Evolutionary conservation across 2,113 vertebrate genomes (phyloP).

Genomic region (Pterocles gutturalis): DNA sequence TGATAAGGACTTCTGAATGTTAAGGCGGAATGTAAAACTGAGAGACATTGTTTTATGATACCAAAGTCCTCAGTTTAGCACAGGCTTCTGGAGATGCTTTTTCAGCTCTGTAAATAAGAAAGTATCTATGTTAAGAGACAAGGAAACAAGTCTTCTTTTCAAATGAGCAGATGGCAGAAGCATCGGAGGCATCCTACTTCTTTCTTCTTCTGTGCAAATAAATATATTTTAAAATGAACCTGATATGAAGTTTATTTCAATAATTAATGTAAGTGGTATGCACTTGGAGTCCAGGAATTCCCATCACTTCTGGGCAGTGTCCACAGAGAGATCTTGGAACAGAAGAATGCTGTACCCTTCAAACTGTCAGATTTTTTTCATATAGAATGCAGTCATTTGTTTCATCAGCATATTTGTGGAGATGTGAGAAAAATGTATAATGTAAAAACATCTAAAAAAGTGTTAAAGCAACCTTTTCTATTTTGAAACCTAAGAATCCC

Average conservation of each 20-base stretch:
- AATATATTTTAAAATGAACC: constrained; percentile 67
- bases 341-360: constrained; percentile 39
- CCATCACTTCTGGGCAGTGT: constrained; percentile 61
- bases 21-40: not conserved
- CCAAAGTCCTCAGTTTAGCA: not conserved
- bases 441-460: not conserved
- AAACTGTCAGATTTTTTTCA: constrained; percentile 7
- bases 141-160: not conserved
- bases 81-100: not conserved
- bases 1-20: not conserved
- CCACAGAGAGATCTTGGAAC: constrained; percentile 51
- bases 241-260: constrained; percentile 67
- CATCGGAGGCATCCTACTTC: not conserved
- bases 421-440: constrained; percentile 5
- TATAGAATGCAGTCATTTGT: constrained; percentile 27
- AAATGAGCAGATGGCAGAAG: constrained; percentile 61
- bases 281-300: constrained; percentile 56
- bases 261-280: constrained; percentile 64
- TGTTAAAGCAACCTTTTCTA: constrained; percentile 4
- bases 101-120: constrained; percentile 49
- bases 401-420: constrained; percentile 35
- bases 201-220: constrained; percentile 54
- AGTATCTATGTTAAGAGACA: constrained; percentile 23
- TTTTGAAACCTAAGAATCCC: constrained; percentile 40
- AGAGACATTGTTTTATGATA: not conserved